Conservation (phyloP, 2,888 invertebrate genomes). For the Macropis europaea region DNA sequence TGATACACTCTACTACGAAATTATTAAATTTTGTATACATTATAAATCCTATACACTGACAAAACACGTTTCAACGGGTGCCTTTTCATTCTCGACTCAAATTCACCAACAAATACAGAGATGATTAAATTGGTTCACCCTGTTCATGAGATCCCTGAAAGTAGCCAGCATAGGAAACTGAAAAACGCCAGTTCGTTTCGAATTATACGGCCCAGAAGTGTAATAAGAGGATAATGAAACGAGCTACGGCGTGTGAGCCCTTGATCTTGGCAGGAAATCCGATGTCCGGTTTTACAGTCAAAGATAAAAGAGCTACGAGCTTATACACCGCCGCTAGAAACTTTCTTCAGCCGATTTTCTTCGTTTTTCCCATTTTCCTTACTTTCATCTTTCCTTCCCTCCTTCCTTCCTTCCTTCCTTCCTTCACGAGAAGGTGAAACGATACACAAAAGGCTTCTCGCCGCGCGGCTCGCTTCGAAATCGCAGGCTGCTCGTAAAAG, state of each 20-base stretch:
- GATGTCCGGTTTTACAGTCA: slow-evolving; percentile 38
- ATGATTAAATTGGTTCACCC: no score
- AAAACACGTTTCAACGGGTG: no score
- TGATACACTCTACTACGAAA: no score
- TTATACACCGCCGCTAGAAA: not conserved
- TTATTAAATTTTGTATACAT: no score
- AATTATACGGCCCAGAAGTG: not conserved
- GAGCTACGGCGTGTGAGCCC: not conserved
- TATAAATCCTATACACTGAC: no score
- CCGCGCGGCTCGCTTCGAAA: slow-evolving; percentile 38
- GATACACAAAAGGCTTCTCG: no score
- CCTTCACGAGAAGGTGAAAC: no score
- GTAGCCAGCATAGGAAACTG: no score
- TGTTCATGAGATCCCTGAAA: no score
- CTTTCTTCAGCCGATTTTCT: not conserved
- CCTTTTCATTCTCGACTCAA: no score
- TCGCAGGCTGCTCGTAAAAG: slow-evolving; percentile 43
- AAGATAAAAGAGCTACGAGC: slow-evolving; percentile 43
- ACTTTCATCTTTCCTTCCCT: not conserved
- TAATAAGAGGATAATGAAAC: not conserved
- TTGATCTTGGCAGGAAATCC: slow-evolving; percentile 47
- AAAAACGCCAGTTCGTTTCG: not conserved
- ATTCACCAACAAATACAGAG: no score
- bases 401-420: not conserved
- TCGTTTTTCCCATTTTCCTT: slow-evolving; percentile 4